These are phyloP conservation scores for Galeopterus variegatus DNA, from an alignment of 2,113 vertebrate species.

Conservation along the genomic window DNA sequence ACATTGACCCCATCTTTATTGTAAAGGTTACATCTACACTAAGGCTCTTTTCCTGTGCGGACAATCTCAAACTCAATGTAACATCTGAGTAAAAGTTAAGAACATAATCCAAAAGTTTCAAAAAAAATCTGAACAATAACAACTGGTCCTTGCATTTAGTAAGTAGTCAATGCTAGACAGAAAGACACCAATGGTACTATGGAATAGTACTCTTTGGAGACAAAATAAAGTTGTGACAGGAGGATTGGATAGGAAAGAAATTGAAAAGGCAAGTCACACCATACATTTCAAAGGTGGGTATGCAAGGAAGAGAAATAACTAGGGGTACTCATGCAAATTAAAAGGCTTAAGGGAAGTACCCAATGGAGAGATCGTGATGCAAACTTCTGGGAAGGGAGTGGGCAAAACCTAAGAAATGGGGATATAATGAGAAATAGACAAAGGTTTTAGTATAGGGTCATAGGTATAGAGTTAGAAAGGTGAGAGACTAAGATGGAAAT, in stretches of 20 bases:
- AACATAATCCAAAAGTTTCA: neutral
- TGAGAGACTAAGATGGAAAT: neutral
- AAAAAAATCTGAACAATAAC: neutral
- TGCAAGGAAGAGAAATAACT: neutral
- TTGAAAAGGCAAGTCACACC: neutral
- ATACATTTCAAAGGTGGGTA: neutral
- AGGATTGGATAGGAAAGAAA: neutral
- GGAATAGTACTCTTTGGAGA: neutral
- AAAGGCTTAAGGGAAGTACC: neutral
- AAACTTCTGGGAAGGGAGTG: neutral
- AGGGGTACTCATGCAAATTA: accelerated
- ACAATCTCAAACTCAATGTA: neutral
- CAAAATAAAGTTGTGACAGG: neutral
- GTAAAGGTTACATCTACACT: neutral
- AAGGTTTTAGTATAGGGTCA: neutral
- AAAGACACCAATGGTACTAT: neutral
- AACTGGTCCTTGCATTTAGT: neutral
- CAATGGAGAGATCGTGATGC: neutral
- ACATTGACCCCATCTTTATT: neutral
- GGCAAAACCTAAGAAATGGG: neutral
- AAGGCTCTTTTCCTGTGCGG: neutral
- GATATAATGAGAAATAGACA: neutral
- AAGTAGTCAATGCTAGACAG: neutral
- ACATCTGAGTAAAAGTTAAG: neutral
- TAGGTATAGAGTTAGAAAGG: neutral